Evolutionary conservation across 64 coral and sea anemone species (phyloP).

Genomic region (Porites australiensis): DNA sequence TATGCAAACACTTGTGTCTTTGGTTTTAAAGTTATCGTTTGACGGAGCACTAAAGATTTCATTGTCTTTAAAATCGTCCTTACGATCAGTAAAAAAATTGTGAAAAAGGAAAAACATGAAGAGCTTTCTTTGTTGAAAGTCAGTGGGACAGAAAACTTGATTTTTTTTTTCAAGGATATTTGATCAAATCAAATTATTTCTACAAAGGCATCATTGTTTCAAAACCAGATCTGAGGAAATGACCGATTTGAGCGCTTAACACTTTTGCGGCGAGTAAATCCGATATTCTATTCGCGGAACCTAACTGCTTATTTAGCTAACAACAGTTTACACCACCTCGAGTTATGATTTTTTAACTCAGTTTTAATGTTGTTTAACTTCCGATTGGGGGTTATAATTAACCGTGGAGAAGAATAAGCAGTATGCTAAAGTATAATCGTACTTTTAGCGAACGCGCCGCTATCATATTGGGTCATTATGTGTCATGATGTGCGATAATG

Average conservation of each 20-base stretch:
- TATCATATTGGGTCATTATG: conserved; percentile 6
- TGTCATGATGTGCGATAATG: conserved; percentile 22
- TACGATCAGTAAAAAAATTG: not conserved
- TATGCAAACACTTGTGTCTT: conserved; percentile 74
- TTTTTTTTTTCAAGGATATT: not conserved
- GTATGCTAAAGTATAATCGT: not conserved
- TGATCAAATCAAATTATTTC: too few species aligned
- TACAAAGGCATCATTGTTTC: not conserved
- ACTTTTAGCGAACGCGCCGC: conserved; percentile 2
- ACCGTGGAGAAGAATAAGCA: not conserved
- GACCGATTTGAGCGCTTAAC: not conserved
- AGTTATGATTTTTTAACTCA: conserved; percentile 35
- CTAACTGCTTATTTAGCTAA: not conserved
- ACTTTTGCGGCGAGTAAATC: not conserved
- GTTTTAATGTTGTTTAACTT: conserved; percentile 44
- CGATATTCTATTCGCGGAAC: conserved; percentile 12
- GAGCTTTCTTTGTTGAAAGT: not conserved
- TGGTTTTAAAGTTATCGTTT: conserved; percentile 28
- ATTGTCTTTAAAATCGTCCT: conserved; percentile 11
- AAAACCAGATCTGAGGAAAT: not conserved
- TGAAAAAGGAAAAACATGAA: not conserved
- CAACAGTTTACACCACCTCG: not conserved
- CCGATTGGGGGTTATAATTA: conserved; percentile 41
- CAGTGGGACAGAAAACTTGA: not conserved
- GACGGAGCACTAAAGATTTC: conserved; percentile 9